These are phyloP conservation scores for Crocuta crocuta DNA, from an alignment of 2,113 vertebrate species.

Conservation along the genomic window DNA sequence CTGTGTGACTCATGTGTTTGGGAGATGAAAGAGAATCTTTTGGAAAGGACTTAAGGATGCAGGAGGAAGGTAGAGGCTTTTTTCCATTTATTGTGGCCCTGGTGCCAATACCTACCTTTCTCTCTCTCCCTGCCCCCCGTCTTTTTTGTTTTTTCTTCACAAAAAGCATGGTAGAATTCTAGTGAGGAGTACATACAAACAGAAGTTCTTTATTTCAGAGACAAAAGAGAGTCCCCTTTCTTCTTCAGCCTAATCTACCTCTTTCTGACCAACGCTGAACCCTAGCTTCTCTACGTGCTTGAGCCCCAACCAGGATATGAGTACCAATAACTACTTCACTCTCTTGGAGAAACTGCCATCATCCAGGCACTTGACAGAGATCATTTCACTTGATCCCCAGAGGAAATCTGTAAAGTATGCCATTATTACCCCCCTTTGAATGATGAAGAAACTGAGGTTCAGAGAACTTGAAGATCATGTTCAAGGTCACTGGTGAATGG, in stretches of 20 bases:
- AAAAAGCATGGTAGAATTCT: not conserved
- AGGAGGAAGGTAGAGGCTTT: not conserved
- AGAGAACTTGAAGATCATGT: not conserved
- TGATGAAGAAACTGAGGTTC: not conserved
- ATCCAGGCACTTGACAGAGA: not conserved
- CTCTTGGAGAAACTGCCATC: not conserved
- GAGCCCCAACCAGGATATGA: not conserved
- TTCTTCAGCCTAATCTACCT: not conserved
- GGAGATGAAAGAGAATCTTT: not conserved
- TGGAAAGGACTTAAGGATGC: not conserved
- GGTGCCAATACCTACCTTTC: not conserved
- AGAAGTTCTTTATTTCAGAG: not conserved
- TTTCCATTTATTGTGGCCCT: too few relatives aligned
- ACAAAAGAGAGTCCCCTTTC: not conserved
- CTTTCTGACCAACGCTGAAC: not conserved
- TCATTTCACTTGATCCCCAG: not conserved
- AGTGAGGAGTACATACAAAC: not conserved
- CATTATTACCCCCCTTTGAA: not conserved
- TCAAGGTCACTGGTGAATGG: not conserved
- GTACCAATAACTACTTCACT: not conserved
- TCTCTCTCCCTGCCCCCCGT: not conserved
- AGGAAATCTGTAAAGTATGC: not conserved
- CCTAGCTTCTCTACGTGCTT: not conserved
- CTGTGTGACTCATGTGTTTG: not conserved
- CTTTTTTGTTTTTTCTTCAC: not conserved